A percentile compares a stretch with the other conserved stretches of the same genome.
phyloP scores from a whole-genome alignment of 2,797 vertebrate species.

The Arctocebus calabarensis region DNA sequence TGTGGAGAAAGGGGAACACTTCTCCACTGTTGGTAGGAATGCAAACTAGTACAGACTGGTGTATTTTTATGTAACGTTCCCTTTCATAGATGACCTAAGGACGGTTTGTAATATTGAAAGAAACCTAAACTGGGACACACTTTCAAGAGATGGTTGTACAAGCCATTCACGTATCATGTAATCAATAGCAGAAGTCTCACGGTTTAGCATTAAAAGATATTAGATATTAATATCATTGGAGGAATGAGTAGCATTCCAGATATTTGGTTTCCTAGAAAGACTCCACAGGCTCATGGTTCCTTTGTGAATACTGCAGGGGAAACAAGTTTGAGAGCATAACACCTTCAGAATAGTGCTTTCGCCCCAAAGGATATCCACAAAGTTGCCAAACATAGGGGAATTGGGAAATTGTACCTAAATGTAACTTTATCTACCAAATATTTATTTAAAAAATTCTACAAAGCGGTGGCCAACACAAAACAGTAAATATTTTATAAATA shows the following conservation, averaged over 20 bases:
- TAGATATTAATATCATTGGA: background rate
- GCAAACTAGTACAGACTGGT: too few species aligned
- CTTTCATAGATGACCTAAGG: background rate
- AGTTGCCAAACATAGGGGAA: too few species aligned
- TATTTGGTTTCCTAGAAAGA: background rate
- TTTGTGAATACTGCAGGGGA: background rate
- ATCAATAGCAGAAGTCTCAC: background rate
- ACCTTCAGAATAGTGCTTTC: background rate
- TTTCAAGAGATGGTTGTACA: background rate
- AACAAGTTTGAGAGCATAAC: background rate
- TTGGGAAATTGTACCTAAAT: too few species aligned
- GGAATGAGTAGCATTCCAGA: background rate
- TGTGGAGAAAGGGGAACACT: too few species aligned
- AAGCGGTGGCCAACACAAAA: too few species aligned
- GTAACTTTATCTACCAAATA: too few species aligned
- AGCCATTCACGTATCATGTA: background rate
- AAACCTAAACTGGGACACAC: background rate
- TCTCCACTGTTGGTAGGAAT: too few species aligned
- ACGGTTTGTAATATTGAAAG: background rate
- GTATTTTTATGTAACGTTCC: background rate
- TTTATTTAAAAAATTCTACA: too few species aligned
- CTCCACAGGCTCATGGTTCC: background rate
- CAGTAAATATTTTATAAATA: too few species aligned
- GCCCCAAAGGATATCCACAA: too few species aligned
- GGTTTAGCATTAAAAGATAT: background rate